These are phyloP conservation scores for Papilio machaon DNA, from an alignment of 1,140 invertebrate genomes.

Conservation along the genomic window DNA sequence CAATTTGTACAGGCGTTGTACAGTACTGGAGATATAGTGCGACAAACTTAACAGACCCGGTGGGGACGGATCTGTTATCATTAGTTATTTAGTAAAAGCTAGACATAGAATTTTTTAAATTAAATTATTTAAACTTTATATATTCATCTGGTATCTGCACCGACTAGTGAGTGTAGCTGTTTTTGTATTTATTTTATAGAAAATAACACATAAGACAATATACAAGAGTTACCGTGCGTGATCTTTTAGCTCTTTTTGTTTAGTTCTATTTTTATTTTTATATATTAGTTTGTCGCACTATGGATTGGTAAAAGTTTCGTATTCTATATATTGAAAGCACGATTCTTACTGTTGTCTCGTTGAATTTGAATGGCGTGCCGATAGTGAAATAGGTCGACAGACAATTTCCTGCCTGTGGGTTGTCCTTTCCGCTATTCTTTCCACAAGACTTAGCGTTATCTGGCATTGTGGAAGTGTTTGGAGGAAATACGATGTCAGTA, in stretches of 20 bases:
- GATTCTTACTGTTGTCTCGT: conserved; percentile 48
- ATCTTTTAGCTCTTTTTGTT: too few species aligned
- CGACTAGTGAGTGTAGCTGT: too few species aligned
- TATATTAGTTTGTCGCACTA: neutral
- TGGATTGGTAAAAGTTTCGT: neutral
- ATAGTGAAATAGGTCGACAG: conserved; percentile 68
- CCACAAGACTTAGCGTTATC: conserved; percentile 56
- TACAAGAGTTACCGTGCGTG: too few species aligned
- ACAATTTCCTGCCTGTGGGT: conserved; percentile 68
- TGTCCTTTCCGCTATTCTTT: conserved; percentile 62
- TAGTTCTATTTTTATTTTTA: too few species aligned
- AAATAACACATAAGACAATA: too few species aligned
- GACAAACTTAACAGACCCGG: neutral
- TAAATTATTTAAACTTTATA: too few species aligned
- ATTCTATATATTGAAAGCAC: conserved; percentile 22
- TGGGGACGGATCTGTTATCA: too few species aligned
- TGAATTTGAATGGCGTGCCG: conserved; percentile 44
- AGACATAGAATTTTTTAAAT: too few species aligned
- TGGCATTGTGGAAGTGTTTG: conserved; percentile 63
- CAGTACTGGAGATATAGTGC: neutral
- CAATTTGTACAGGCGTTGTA: conserved; percentile 19
- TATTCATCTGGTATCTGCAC: too few species aligned
- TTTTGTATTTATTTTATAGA: too few species aligned
- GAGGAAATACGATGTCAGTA: conserved; percentile 72
- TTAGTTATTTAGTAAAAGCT: too few species aligned